These are phyloP conservation scores for Cyprinodon variegatus DNA, from an alignment of 2,113 vertebrate genomes.

Conservation along the genomic window DNA sequence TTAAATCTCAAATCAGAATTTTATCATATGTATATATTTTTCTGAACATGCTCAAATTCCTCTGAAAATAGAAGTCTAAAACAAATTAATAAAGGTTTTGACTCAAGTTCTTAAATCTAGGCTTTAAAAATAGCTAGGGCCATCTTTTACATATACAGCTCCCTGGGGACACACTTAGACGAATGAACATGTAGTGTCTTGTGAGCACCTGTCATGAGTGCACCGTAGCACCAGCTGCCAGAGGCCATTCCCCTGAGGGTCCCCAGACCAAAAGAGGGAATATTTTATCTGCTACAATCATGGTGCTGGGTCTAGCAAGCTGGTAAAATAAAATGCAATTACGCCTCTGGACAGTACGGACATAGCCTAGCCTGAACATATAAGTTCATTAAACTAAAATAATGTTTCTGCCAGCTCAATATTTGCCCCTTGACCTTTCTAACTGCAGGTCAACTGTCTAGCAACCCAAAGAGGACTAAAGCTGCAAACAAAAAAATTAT, in stretches of 20 bases:
- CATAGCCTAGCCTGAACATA: no score
- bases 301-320: neutral
- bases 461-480: neutral
- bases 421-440: no score
- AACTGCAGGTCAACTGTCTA: no score
- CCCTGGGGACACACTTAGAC: conserved; percentile 1
- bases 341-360: neutral
- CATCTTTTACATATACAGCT: conserved; percentile 4
- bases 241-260: neutral
- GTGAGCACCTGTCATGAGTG: neutral
- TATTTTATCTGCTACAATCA: neutral
- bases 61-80: neutral
- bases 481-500: neutral
- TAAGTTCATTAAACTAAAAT: no score
- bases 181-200: neutral
- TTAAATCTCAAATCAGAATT: neutral
- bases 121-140: neutral
- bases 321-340: neutral
- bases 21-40: neutral
- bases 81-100: neutral
- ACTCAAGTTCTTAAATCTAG: neutral
- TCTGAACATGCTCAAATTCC: neutral
- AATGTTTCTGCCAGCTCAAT: no score
- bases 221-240: neutral
- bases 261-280: neutral